Evolutionary conservation across 1,140 invertebrate genomes (phyloP).

Genomic region (Drosophila novamexicana): DNA sequence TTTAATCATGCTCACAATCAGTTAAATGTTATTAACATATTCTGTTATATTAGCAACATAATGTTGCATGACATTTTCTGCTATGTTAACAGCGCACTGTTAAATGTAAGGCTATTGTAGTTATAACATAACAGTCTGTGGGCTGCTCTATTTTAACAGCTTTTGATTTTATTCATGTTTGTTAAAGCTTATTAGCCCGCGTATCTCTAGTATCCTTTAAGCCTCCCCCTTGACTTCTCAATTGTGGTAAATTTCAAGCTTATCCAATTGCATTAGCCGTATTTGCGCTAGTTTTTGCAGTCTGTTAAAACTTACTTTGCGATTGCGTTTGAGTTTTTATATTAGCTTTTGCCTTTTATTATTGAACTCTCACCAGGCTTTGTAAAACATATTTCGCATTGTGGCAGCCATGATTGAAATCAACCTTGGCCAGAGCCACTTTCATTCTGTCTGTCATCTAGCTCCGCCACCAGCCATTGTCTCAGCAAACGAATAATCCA

Average conservation of each 20-base stretch:
- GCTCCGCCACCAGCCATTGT: slow-evolving; percentile 1
- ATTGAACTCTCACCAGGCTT: slow-evolving; percentile 9
- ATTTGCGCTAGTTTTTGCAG: background rate
- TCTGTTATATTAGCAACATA: no score
- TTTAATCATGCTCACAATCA: no score
- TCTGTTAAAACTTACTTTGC: background rate
- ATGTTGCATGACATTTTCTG: no score
- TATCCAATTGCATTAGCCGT: background rate
- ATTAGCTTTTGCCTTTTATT: slow-evolving; percentile 22
- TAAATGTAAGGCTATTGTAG: no score
- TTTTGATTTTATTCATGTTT: no score
- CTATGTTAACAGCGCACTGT: no score
- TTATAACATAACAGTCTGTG: no score
- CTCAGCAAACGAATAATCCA: background rate
- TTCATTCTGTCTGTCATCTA: background rate
- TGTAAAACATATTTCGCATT: slow-evolving; percentile 29
- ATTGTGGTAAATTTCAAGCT: background rate
- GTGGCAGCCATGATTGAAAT: slow-evolving; percentile 36
- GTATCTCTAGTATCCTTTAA: no score
- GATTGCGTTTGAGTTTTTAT: slow-evolving; percentile 20
- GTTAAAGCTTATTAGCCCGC: background rate
- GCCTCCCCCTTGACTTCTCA: background rate
- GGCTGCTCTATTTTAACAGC: no score
- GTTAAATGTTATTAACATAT: no score
- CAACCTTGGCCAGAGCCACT: slow-evolving; percentile 11